A percentile compares a stretch with the other conserved stretches of the same genome.
Conservation (phyloP, 2,888 invertebrate species). For the Penaeus monodon region DNA sequence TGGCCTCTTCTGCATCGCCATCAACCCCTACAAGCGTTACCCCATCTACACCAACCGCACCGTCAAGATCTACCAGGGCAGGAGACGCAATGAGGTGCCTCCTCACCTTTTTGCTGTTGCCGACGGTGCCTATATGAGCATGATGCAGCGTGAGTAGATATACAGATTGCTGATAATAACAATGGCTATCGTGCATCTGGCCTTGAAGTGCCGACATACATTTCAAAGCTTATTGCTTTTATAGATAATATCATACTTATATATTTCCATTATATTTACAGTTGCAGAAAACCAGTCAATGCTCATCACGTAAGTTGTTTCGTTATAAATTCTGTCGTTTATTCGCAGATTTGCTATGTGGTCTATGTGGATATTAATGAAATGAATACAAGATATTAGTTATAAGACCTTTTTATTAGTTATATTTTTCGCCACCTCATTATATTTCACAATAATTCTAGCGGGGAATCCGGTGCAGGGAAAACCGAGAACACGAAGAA, state of each 20-base stretch:
- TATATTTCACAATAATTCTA: conserved; percentile 68
- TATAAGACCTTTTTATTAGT: no score
- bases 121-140: conserved; percentile 75
- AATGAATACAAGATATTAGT: no score
- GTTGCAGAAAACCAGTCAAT: conserved; percentile 99
- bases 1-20: conserved; percentile 66
- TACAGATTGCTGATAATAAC: no score
- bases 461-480: conserved; percentile 99
- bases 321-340: neutral
- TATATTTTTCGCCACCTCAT: neutral
- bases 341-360: no score
- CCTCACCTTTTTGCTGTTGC: conserved; percentile 75
- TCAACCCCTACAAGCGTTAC: conserved; percentile 75
- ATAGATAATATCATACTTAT: neutral
- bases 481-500: conserved; percentile 99
- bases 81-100: conserved; percentile 74
- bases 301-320: conserved; percentile 95
- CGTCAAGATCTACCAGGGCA: conserved; percentile 74
- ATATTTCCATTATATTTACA: conserved; percentile 69
- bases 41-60: conserved; percentile 74
- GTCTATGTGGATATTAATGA: no score
- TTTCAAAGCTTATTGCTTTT: neutral
- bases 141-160: conserved; percentile 72
- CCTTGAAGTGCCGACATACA: neutral
- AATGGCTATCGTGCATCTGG: no score